Evolutionary conservation across 1,140 invertebrate species (phyloP), one percentile per base, ranked within the genome.

Genomic region (Caenorhabditis briggsae): DNA sequence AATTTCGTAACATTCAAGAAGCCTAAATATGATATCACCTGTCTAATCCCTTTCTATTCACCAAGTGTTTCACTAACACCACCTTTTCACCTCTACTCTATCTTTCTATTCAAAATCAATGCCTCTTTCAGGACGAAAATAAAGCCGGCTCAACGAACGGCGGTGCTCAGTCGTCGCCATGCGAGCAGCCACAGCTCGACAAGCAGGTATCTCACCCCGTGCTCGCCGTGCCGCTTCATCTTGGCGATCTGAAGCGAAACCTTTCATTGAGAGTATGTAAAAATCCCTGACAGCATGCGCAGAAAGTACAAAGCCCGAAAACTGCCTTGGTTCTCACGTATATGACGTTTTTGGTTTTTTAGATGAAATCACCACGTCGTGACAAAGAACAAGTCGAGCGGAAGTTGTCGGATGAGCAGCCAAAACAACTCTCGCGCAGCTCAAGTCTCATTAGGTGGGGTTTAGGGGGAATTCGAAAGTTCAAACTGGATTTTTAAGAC

Each of bases 231-330:
- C 88, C 84, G 5, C 53, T 55, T 3, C 53, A 88, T 41, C 46
- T 53, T 56, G 50, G 70, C 23, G 82, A 61, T 58, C 58, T 90
- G 58, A 84, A 85, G 43, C 20, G 89, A 65, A 90, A 90, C 88
- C 85, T 84, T 46, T 90, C 89, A 18, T 61, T 90, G 33, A 88
- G 88, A 53, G 89, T 90, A 90, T 88, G 89, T 86, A 9, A 83
- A 83, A 56, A 46, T 23, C 11, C n/a, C 46, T 12, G n/a, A 48
- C 18, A 74, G 33, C 18, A 46, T 18, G 64, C 64, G n/a, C 46
- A 43, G 33, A 33, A 33, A 33, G 33, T 33, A 33, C 33, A 33
- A 33, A 33, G 33, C 33, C 33, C 33, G 3, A 33, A 1, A 33
- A 33, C 33, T 33, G 33, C 1, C 33, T 33, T 33, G 33, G 33